Percentiles rank a stretch among this genome's conserved stretches.
Evolutionary conservation across 2,113 vertebrate species (phyloP).

Genomic region (Macquaria australasica): DNA sequence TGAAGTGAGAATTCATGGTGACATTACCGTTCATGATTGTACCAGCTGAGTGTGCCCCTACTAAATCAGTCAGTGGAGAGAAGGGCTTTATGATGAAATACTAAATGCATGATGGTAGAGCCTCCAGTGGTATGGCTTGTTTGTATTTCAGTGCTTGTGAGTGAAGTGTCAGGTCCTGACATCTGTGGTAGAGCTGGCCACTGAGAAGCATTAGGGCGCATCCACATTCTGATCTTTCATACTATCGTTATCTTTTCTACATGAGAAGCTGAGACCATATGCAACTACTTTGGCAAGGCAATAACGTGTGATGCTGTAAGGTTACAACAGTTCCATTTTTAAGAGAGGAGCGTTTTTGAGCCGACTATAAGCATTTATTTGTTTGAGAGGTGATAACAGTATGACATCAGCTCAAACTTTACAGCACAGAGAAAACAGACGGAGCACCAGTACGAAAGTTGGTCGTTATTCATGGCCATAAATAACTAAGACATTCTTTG

Average conservation of each 20-base stretch:
- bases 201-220: neutral
- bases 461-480: neutral
- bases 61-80: constrained; percentile 13
- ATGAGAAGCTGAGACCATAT: neutral
- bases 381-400: neutral
- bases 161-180: neutral
- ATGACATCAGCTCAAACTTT: neutral
- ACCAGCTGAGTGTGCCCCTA: neutral
- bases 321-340: neutral
- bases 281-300: neutral
- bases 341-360: neutral
- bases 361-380: neutral
- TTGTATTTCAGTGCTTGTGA: neutral
- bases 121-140: neutral
- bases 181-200: neutral
- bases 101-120: neutral
- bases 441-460: neutral
- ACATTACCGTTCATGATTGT: constrained; percentile 1
- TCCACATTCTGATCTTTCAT: neutral
- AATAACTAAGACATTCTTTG: neutral
- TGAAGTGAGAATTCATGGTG: constrained; percentile 31
- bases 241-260: neutral
- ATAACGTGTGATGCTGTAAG: neutral
- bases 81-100: neutral
- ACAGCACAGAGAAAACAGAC: neutral